phyloP scores from a whole-genome alignment of 30 jellyfish, hydroid and myxozoan species.

The Turritopsis dohrnii region DNA sequence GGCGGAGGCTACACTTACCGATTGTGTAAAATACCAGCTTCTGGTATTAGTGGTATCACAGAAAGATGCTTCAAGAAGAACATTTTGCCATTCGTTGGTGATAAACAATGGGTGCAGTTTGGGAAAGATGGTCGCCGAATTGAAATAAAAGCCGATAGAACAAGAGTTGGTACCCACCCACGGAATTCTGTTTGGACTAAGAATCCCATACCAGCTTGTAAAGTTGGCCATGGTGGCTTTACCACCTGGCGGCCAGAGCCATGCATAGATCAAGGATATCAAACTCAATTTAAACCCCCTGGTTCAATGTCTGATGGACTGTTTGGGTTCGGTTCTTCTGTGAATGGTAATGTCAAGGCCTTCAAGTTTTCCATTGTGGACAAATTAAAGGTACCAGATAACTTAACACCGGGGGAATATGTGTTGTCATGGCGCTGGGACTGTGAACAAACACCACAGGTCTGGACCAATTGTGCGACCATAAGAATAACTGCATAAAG shows the following conservation, averaged over 20 bases:
- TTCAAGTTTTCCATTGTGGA: background rate
- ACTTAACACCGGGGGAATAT: background rate
- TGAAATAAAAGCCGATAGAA: background rate
- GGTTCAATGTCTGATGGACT: background rate
- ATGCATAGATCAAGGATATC: background rate
- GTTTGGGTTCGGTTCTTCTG: background rate
- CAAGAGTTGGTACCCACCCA: too few relatives aligned
- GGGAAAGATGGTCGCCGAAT: background rate
- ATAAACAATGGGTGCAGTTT: background rate
- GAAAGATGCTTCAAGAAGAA: too few relatives aligned
- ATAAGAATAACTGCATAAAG: background rate
- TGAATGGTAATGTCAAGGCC: background rate
- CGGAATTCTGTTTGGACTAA: too few relatives aligned
- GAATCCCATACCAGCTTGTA: background rate
- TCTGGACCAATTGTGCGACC: background rate
- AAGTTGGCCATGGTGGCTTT: background rate
- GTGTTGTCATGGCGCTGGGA: background rate
- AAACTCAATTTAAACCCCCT: background rate
- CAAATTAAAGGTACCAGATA: background rate
- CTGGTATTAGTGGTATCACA: background rate
- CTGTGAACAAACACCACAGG: background rate
- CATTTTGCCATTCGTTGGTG: background rate
- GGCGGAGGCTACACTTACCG: background rate
- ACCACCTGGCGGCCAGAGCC: too few relatives aligned
- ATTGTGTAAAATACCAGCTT: background rate